Base-by-base conservation (phyloP, 2,113 vertebrate species). In the Aix galericulata region DNA sequence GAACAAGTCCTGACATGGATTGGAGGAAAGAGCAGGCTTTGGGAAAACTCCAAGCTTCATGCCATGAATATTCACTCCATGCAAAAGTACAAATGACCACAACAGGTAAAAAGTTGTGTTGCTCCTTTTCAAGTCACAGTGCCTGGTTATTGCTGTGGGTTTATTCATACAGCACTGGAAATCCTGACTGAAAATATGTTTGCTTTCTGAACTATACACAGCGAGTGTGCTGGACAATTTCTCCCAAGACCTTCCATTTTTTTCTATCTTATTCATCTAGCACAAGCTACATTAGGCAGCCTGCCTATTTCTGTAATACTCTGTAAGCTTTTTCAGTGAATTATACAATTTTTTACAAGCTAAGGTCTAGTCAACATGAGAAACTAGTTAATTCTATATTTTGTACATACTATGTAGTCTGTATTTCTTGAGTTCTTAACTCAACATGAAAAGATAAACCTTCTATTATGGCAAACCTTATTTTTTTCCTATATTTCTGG, bases 81-180 rank as follows among this genome's bases (percentile, higher is more conserved):
- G 52, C 5, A 72, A 40, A 91, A 79, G 21, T 17, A 36, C 13
- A 85, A 63, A 66, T 50, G 7, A 71, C n/a, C 40, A 63, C 26
- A 59, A 66, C 20, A 7, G 15, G 16, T 62, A 44, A 87, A 58
- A 48, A 48, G 20, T 48, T 56, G 17, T 52, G 14, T 66, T 81
- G 26, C 27, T 72, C 22, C 38, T 82, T 78, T 86, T 66, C 17
- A 58, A 9, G 23, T 66, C 46, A 67, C 0, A 0, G 3, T 48
- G 67, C 62, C 69, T n/a, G 13, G 22, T 82, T 86, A 55, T 44
- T 78, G 36, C 26, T 74, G 21, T 66, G 32, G 3, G 7, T 1
- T 93, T 88, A 68, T 34, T 55, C n/a, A 60, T 13, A 46, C 18
- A 56, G 17, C 3, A 5, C 26, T 77, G 63, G 32, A 89, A 89